Conservation (phyloP, 92 coral and sea anemone species). For the Phenganax marumi region DNA sequence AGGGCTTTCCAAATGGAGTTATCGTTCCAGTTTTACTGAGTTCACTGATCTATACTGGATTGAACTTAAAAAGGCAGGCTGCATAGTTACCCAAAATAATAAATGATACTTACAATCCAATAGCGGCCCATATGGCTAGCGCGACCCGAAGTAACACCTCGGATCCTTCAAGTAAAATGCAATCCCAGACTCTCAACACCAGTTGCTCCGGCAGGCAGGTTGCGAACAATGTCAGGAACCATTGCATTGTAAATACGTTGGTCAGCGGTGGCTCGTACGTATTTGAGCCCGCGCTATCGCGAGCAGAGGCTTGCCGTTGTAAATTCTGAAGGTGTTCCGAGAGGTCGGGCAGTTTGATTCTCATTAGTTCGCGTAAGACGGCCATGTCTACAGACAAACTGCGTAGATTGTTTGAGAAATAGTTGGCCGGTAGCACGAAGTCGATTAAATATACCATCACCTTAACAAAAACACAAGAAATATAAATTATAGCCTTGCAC, state of each 20-base stretch:
- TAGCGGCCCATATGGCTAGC: slow-evolving; percentile 94
- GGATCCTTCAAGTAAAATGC: slow-evolving; percentile 91
- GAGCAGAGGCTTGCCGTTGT: slow-evolving; percentile 75
- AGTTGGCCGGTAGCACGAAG: slow-evolving; percentile 90
- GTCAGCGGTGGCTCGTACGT: slow-evolving; percentile 97
- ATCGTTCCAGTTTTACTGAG: no score
- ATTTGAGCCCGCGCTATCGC: slow-evolving; percentile 68
- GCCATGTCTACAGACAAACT: slow-evolving; percentile 99
- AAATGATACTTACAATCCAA: slow-evolving; percentile 75
- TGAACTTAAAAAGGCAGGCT: no score
- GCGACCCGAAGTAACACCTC: slow-evolving; percentile 95
- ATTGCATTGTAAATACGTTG: slow-evolving; percentile 98
- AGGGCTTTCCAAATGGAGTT: no score
- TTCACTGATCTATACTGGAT: no score
- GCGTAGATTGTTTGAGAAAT: slow-evolving; percentile 95
- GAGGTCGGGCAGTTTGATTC: slow-evolving; percentile 74
- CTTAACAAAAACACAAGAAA: slow-evolving; percentile 37
- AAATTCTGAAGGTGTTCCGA: slow-evolving; percentile 84
- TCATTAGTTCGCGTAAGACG: slow-evolving; percentile 89
- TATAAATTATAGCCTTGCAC: background rate
- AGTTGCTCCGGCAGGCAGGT: slow-evolving; percentile 95
- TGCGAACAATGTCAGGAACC: slow-evolving; percentile 96
- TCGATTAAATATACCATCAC: slow-evolving; percentile 95
- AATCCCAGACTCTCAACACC: slow-evolving; percentile 97
- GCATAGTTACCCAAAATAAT: background rate